These are phyloP conservation scores for Cheilosia urbana DNA, from an alignment of 2,888 invertebrate genomes.

Conservation along the genomic window DNA sequence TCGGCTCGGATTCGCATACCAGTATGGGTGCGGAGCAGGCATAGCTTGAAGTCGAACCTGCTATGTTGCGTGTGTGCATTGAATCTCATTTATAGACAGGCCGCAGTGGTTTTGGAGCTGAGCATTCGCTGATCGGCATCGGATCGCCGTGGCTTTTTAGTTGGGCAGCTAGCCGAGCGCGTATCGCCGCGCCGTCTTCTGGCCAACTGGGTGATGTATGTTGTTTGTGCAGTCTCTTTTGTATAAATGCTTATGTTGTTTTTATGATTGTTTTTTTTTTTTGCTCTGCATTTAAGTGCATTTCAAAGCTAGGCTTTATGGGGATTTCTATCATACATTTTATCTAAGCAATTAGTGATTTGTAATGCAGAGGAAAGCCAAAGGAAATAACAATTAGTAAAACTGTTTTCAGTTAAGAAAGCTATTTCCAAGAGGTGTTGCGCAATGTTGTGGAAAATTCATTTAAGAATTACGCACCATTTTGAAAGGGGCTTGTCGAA, in stretches of 20 bases:
- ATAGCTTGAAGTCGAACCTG: background rate
- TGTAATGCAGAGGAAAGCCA: constrained; percentile 5
- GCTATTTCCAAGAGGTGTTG: too few relatives aligned
- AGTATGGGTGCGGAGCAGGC: constrained; percentile 28
- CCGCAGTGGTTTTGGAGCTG: constrained; percentile 46
- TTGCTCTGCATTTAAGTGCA: constrained; percentile 1
- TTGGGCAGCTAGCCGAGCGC: constrained; percentile 2
- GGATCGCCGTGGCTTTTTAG: constrained; percentile 6
- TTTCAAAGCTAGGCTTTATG: background rate
- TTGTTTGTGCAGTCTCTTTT: constrained; percentile 18
- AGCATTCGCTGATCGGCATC: constrained; percentile 37
- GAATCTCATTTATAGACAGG: constrained; percentile 58
- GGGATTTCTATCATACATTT: constrained; percentile 17
- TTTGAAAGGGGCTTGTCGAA: too few relatives aligned
- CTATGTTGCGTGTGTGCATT: constrained; percentile 51
- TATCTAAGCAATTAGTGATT: constrained; percentile 23
- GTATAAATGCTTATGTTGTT: background rate
- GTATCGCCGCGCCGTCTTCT: background rate
- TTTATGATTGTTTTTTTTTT: constrained; percentile 5
- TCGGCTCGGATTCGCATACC: constrained; percentile 25
- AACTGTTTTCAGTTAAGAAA: background rate
- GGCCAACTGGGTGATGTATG: constrained; percentile 36
- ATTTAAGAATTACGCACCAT: too few relatives aligned
- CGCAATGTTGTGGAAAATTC: too few relatives aligned
- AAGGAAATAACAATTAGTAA: background rate